These are phyloP conservation scores for Meta bourneti DNA, from an alignment of 2,888 invertebrate genomes.

Conservation along the genomic window DNA sequence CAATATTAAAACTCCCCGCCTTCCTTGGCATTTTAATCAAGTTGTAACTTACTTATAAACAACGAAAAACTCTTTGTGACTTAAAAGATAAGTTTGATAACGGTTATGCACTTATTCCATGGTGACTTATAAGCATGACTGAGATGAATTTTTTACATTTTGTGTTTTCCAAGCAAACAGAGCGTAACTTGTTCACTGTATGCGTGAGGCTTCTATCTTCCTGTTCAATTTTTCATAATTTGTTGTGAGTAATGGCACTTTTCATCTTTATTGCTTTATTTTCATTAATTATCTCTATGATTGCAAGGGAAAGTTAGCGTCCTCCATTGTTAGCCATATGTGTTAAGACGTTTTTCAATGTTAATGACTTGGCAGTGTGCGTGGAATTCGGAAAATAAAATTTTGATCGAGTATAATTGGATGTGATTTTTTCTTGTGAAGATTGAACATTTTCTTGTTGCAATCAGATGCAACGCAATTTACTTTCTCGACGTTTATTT, in stretches of 20 bases:
- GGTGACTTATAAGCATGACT: background rate
- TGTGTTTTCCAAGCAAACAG: background rate
- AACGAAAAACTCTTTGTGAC: background rate
- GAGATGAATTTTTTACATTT: background rate
- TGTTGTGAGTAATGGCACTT: conserved; percentile 32
- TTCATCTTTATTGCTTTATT: conserved; percentile 42
- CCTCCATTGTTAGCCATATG: conserved; percentile 13
- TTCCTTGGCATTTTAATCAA: background rate
- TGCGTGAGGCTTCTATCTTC: background rate
- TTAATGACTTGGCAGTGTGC: background rate
- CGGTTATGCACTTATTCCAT: background rate
- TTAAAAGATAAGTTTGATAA: background rate
- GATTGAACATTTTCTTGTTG: background rate
- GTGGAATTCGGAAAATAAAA: background rate
- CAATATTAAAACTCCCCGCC: background rate
- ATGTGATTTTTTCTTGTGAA: background rate
- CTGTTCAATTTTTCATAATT: conserved; percentile 26
- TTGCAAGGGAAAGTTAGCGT: background rate
- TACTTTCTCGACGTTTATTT: background rate
- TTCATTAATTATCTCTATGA: conserved; percentile 44
- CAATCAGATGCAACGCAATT: background rate
- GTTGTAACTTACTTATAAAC: background rate
- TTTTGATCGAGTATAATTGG: background rate
- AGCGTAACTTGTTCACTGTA: background rate
- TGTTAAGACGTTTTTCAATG: background rate